Percentiles rank a stretch among this genome's conserved stretches.
phyloP scores from a whole-genome alignment of 2,888 invertebrate genomes.

The Agapostemon virescens region DNA sequence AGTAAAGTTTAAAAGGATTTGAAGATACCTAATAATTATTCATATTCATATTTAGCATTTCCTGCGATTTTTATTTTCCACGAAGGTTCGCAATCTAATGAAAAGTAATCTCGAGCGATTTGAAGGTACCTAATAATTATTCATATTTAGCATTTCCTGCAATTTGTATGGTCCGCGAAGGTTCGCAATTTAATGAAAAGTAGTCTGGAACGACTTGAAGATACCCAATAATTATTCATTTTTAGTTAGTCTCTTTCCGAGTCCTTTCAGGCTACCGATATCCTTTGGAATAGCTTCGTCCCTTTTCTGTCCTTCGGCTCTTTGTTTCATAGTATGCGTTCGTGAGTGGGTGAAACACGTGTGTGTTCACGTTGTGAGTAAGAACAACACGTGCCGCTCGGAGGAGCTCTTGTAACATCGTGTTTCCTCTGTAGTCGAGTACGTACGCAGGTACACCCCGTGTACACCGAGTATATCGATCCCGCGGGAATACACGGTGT shows the following conservation, averaged over 20 bases:
- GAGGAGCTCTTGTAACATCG: constrained; percentile 58
- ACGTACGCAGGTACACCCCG: constrained; percentile 46
- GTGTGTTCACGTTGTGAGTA: constrained; percentile 55
- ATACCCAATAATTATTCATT: background rate
- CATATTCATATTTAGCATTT: too few species aligned
- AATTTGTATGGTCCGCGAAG: too few species aligned
- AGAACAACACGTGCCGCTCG: constrained; percentile 66
- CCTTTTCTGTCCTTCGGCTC: background rate
- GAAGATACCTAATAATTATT: too few species aligned
- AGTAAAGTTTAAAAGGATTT: too few species aligned
- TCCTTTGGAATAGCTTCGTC: background rate
- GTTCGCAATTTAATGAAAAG: too few species aligned
- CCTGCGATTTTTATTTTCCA: too few species aligned
- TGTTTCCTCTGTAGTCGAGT: constrained; percentile 61
- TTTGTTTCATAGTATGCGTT: background rate
- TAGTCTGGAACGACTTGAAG: too few species aligned
- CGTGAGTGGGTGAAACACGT: background rate
- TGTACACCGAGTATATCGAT: constrained; percentile 59
- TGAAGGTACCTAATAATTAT: too few species aligned
- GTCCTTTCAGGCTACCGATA: background rate
- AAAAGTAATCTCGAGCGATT: too few species aligned
- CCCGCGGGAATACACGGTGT: constrained; percentile 52
- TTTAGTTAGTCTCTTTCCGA: background rate
- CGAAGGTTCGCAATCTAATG: too few species aligned
- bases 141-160: too few species aligned